Conservation (phyloP, 2,797 vertebrate species). For the Thripadectes ignobilis region DNA sequence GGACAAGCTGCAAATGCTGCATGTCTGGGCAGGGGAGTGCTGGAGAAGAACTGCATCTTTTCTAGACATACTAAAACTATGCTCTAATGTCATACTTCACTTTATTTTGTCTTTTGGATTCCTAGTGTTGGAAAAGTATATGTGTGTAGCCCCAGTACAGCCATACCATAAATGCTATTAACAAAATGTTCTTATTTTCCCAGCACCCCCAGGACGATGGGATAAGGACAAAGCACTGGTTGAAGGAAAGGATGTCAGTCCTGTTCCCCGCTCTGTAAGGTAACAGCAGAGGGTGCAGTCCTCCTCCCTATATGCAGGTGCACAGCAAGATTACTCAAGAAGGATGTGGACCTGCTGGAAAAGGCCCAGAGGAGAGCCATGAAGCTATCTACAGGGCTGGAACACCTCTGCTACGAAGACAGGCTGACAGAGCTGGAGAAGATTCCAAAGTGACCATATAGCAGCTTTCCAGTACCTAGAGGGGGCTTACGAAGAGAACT, state of each 20-base stretch:
- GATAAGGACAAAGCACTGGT: not conserved
- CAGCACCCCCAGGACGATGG: not conserved
- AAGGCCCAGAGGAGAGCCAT: not conserved
- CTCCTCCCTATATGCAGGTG: not conserved
- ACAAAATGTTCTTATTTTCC: not conserved
- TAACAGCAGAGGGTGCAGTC: not conserved
- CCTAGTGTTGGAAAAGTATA: not conserved
- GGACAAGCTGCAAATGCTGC: fast-evolving
- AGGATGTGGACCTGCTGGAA: not conserved
- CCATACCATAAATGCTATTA: not conserved
- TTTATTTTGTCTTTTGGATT: not conserved
- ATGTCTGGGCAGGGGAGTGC: not conserved
- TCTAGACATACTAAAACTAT: not conserved
- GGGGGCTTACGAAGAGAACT: not conserved
- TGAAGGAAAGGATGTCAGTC: not conserved
- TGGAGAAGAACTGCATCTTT: not conserved
- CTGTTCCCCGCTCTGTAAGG: not conserved
- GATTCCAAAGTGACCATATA: not conserved
- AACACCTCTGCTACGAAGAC: not conserved
- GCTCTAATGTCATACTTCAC: not conserved
- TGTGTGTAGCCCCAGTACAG: not conserved
- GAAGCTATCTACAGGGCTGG: not conserved
- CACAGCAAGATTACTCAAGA: not conserved
- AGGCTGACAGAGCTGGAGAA: not conserved
- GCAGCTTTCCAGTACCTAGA: not conserved